phyloP scores from a whole-genome alignment of 2,888 invertebrate species.

The Sesia apiformis region DNA sequence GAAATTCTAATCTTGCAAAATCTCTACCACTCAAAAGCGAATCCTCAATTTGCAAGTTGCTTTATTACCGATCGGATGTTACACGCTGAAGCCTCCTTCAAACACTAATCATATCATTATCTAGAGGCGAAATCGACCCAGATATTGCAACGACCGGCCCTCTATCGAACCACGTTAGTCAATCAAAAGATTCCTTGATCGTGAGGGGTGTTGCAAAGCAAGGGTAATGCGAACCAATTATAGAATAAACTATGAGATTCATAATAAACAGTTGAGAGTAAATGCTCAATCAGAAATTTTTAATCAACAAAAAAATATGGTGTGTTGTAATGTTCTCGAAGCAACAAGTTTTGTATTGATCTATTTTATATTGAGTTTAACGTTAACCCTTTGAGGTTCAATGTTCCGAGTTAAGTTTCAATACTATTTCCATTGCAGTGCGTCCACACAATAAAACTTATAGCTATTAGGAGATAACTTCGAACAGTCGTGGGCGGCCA shows the following conservation, averaged over 20 bases:
- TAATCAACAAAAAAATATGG: conserved; percentile 33
- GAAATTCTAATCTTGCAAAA: no score
- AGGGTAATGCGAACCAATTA: background rate
- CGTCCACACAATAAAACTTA: background rate
- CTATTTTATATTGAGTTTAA: no score
- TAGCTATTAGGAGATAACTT: conserved; percentile 22
- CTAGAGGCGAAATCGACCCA: conserved; percentile 36
- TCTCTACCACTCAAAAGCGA: background rate
- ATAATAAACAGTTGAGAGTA: conserved; percentile 40
- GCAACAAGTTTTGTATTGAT: background rate
- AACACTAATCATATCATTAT: conserved; percentile 28
- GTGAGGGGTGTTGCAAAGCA: conserved; percentile 33
- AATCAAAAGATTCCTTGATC: conserved; percentile 38
- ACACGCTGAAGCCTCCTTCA: conserved; percentile 12
- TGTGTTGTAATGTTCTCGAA: conserved; percentile 32
- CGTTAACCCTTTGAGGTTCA: no score
- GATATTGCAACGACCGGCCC: conserved; percentile 30
- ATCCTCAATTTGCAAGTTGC: background rate
- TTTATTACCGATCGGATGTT: background rate
- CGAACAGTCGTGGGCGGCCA: conserved; percentile 30
- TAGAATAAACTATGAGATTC: conserved; percentile 28
- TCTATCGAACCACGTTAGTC: conserved; percentile 35
- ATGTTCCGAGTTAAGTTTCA: no score
- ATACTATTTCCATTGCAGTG: background rate
- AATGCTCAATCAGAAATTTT: conserved; percentile 18